phyloP scores from a whole-genome alignment of 2,888 invertebrate species.

The Hydroisotoma schaefferi region DNA sequence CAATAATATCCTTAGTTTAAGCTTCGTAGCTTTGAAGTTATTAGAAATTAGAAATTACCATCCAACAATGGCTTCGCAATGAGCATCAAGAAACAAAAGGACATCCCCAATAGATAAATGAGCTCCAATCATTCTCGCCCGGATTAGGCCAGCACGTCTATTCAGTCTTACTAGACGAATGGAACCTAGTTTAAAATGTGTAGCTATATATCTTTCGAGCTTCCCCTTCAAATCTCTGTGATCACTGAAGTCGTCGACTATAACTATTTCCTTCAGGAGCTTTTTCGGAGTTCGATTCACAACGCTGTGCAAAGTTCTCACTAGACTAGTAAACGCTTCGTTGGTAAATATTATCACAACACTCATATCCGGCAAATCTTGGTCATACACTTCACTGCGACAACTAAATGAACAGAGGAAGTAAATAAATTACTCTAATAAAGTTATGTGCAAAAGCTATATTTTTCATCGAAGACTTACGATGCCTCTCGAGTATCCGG shows the following conservation, averaged over 20 bases:
- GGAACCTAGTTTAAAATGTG: constrained; percentile 62
- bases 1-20: too few relatives aligned
- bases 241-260: constrained; percentile 92
- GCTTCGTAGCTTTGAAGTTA: too few relatives aligned
- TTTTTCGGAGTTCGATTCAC: constrained; percentile 67
- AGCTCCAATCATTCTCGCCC: constrained; percentile 86
- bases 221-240: constrained; percentile 63
- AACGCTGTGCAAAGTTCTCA: constrained; percentile 86
- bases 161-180: constrained; percentile 69
- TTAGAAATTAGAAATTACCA: constrained; percentile 62
- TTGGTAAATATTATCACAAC: constrained; percentile 86
- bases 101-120: constrained; percentile 74
- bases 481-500: constrained; percentile 60
- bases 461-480: constrained; percentile 52
- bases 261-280: constrained; percentile 82
- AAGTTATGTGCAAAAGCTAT: not conserved
- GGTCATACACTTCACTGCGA: constrained; percentile 60
- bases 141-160: constrained; percentile 71
- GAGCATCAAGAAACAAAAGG: constrained; percentile 83
- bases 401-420: too few relatives aligned
- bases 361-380: constrained; percentile 66
- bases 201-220: constrained; percentile 73
- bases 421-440: not conserved
- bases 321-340: constrained; percentile 79
- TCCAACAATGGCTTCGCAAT: constrained; percentile 76